Evolutionary conservation across 2,797 vertebrate species (phyloP), one percentile per base, ranked within the genome.

Genomic region (Columba guinea): DNA sequence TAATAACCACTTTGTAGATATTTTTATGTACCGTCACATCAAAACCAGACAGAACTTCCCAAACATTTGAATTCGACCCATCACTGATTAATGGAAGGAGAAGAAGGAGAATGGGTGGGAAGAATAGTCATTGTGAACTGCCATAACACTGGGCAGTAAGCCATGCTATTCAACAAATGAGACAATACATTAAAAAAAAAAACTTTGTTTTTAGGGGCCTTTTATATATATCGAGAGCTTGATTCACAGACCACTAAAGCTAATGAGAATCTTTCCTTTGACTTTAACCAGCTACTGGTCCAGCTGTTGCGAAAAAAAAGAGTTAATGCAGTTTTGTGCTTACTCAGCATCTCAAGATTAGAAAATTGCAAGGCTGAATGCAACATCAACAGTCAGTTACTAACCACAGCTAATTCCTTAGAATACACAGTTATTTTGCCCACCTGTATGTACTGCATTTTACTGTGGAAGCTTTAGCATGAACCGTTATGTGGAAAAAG

Each of bases 181-280:
- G 91, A 97, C 92, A 96, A 96, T 97, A 92, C 95, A 95, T 95
- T 95, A 95, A 95, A 95, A 97, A 96, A 96, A 52, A 93, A 91
- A 44, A 95, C 71, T 92, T 55, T 89, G 75, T 59, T 95, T 97
- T 95, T 78, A 76, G 88, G 90, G 90, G 48, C 86, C 81, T 95
- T 96, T 93, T 95, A 96, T 96, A 94, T 95, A 85, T 97, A 95
- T 91, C 87, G 92, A 94, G 76, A 69, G 65, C 74, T 91, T 84
- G 90, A 89, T 95, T 92, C 94, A 93, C 77, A 95, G 89, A 88
- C 78, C 78, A 64, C 78, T 96, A 6, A 93, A 92, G 24, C 81
- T 89, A 95, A 71, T 84, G 69, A 65, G 65, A 93, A 94, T 94
- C 89, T 96, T 94, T 75, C 82, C 79, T 91, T 88, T 85, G 81